Conservation (phyloP, 2,888 invertebrate genomes). For the Halictus quadricinctus region DNA sequence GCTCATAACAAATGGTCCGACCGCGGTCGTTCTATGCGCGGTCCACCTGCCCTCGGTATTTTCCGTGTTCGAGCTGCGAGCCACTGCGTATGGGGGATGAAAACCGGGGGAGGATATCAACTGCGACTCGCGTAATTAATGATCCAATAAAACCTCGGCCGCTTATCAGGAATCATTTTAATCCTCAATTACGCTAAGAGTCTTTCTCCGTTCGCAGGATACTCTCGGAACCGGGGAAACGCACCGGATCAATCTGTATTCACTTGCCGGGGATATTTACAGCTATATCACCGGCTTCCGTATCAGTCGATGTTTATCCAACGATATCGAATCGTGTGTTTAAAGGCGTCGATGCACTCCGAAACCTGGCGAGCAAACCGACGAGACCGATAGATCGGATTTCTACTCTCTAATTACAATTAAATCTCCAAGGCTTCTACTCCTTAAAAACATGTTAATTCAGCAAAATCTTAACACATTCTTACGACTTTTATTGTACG, state of each 20-base stretch:
- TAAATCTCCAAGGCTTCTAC: no score
- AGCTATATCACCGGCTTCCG: neutral
- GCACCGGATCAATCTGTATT: constrained; percentile 27
- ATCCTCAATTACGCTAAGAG: constrained; percentile 44
- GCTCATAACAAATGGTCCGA: constrained; percentile 61
- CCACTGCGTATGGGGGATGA: constrained; percentile 38
- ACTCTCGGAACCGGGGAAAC: neutral
- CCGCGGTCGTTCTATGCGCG: constrained; percentile 19
- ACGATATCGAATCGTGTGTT: neutral
- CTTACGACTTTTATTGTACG: no score
- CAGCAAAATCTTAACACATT: no score
- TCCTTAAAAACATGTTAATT: no score
- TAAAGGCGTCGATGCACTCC: neutral
- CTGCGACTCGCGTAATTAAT: constrained; percentile 58
- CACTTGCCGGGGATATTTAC: neutral
- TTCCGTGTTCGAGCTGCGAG: constrained; percentile 58
- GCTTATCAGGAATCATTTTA: constrained; percentile 62
- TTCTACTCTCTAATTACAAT: neutral
- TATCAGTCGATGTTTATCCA: neutral
- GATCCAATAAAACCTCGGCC: constrained; percentile 46
- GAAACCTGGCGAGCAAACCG: neutral
- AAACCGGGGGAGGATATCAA: constrained; percentile 47
- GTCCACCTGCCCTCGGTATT: constrained; percentile 50
- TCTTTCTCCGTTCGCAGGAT: constrained; percentile 23
- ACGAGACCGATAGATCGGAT: neutral